Evolutionary conservation across 2,888 invertebrate genomes (phyloP), one percentile per base, ranked within the genome.

Genomic region (Synanthedon vespiformis): DNA sequence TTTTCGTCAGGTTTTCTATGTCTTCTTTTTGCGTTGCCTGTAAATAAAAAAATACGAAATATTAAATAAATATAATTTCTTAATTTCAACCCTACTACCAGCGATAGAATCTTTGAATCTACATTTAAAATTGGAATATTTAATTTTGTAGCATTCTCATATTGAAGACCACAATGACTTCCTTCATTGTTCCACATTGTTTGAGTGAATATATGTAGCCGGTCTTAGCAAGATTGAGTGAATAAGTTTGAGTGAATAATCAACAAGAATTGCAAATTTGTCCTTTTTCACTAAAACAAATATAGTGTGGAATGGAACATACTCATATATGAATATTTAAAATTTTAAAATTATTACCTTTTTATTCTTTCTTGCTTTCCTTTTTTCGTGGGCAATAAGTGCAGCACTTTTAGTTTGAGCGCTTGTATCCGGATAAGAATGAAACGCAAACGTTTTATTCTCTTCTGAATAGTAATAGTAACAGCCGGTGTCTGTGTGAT

Each of bases 401-500:
- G 71, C 64, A 52, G 68, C 61, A 56, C 72, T 76, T n/a, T 64
- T 58, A 34, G 54, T 56, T 48, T 57, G 55, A 53, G 71, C 68
- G 57, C 74, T 81, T 54, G 86, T 80, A 64, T 90, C 89, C 2
- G 92, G 90, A 80, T 93, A 94, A 3, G 95, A 95, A 77, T 96
- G 94, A 74, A 94, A 95, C 54, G 92, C 90, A 77, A 95, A 96
- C 40, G 89, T 84, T 64, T 94, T 89, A 52, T 90, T 93, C 40
- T 91, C 90, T 61, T 92, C 89, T 63, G 96, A 93, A 70, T 94
- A 97, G 64, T 89, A 90, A 68, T 95, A 94, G 74, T 97, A 97
- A 53, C 92, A 94, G 3, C 94, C 93, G 40, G 92, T 92, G 59
- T 93, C 92, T 5, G 95, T 94, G 77, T 97, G 96, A 71, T 97